phyloP scores from a whole-genome alignment of 1,140 invertebrate species.

The Cardiocondyla obscurior region DNA sequence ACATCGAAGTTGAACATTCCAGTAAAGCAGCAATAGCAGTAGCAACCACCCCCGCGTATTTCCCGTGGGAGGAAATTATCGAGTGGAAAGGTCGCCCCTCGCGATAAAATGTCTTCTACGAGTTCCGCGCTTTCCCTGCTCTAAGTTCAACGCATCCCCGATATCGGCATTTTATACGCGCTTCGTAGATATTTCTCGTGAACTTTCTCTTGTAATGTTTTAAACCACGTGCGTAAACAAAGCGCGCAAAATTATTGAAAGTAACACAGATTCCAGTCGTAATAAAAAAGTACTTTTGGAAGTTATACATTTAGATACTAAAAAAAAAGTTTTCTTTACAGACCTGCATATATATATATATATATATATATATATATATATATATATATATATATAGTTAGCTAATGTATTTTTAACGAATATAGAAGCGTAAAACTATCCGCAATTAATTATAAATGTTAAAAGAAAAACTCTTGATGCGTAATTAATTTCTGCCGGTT shows the following conservation, averaged over 20 bases:
- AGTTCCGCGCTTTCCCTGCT: neutral
- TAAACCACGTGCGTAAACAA: slow-evolving; percentile 6
- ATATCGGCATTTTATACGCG: slow-evolving; percentile 16
- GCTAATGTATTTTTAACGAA: neutral
- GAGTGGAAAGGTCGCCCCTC: slow-evolving; percentile 51
- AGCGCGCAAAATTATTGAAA: too few species aligned
- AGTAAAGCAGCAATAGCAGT: slow-evolving; percentile 10
- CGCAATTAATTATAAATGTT: too few species aligned
- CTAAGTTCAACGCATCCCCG: slow-evolving; percentile 6
- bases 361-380: neutral
- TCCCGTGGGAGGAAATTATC: slow-evolving; percentile 56
- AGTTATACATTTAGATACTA: neutral
- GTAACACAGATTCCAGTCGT: neutral
- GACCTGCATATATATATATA: neutral
- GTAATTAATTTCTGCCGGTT: slow-evolving; percentile 4
- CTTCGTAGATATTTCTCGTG: slow-evolving; percentile 1
- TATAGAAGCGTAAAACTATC: neutral
- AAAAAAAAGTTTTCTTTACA: neutral
- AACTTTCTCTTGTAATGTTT: slow-evolving; percentile 11
- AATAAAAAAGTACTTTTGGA: neutral
- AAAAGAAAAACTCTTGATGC: neutral
- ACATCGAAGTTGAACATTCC: slow-evolving; percentile 46
- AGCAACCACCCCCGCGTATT: slow-evolving; percentile 25
- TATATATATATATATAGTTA: neutral
- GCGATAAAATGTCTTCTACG: slow-evolving; percentile 51